Base-by-base conservation (phyloP, 2,888 invertebrate species). In the Drosophila flavopinicola region DNA sequence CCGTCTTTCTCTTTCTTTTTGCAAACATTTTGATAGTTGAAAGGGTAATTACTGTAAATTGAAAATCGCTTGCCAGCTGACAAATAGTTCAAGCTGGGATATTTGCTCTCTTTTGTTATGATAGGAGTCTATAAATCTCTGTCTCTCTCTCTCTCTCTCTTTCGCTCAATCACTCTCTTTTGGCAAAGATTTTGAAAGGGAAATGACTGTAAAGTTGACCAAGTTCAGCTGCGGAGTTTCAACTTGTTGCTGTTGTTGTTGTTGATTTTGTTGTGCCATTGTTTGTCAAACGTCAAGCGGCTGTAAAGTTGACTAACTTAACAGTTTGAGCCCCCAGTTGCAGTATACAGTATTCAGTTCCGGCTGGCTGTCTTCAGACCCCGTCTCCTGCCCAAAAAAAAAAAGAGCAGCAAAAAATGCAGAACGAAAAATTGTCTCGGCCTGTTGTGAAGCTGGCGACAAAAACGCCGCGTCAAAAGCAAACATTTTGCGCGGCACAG, bases 401-500 rank as follows among this genome's bases (percentile, higher is more conserved):
- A 27, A 7, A 23, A 23, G 37, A 30, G 11, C 11, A 6, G 6
- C 9, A 35, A 24, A 48, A 47, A 51, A 52, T 27, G 60, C 37
- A 30, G 41, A 58, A 54, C 59, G 70, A 64, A 77, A 77, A 70
- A 65, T 74, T 66, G 64, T 69, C 74, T 72, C 44, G 39, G 17
- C 6, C 33, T 30, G 39, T 52, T 39, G 38, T 53, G 58, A 58
- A 54, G 60, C 74, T 69, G 78, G 86, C 85, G 87, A 77, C 83
- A 85, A 83, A 77, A 83, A 78, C 70, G 76, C 37, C 74, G 79
- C 68, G 76, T 75, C 77, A 79, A 83, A 86, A 69, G 75, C 79
- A 85, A 82, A 87, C 82, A 88, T 82, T 87, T 75, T 86, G 84
- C 80, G 75, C 80, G 76, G 83, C 88, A 87, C 73, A 79, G 86